Conservation (phyloP, 2,113 vertebrate species). For the Rhea pennata region DNA sequence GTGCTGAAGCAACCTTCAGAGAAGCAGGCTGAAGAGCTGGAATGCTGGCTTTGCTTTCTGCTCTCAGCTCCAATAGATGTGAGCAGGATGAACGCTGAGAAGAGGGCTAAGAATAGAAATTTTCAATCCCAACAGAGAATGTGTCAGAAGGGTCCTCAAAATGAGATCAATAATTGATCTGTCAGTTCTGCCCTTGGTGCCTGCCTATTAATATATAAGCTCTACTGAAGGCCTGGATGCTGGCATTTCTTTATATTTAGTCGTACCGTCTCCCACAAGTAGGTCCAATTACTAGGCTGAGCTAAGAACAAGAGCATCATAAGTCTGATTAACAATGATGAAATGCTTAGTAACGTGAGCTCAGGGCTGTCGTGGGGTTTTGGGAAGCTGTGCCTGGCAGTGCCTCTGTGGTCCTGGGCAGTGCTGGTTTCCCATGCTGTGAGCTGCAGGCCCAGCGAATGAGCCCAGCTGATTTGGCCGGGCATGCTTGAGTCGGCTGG, state of each 20-base stretch:
- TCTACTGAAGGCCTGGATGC: background rate
- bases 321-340: background rate
- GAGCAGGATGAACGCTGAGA: fast-evolving
- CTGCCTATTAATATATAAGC: background rate
- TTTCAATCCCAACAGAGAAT: background rate
- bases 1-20: background rate
- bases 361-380: background rate
- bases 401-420: background rate
- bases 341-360: background rate
- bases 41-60: background rate
- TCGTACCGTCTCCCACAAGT: background rate
- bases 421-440: background rate
- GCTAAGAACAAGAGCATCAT: background rate
- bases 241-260: fast-evolving
- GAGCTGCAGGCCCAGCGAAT: background rate
- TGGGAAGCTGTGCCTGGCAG: background rate
- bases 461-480: background rate
- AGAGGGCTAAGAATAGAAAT: background rate
- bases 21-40: background rate
- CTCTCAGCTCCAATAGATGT: background rate
- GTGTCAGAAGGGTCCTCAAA: background rate
- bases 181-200: background rate
- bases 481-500: fast-evolving
- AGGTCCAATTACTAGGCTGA: background rate
- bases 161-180: background rate